Evolutionary conservation across 2,113 vertebrate species (phyloP), one percentile per base, ranked within the genome.

Genomic region (Colinus virginianus): DNA sequence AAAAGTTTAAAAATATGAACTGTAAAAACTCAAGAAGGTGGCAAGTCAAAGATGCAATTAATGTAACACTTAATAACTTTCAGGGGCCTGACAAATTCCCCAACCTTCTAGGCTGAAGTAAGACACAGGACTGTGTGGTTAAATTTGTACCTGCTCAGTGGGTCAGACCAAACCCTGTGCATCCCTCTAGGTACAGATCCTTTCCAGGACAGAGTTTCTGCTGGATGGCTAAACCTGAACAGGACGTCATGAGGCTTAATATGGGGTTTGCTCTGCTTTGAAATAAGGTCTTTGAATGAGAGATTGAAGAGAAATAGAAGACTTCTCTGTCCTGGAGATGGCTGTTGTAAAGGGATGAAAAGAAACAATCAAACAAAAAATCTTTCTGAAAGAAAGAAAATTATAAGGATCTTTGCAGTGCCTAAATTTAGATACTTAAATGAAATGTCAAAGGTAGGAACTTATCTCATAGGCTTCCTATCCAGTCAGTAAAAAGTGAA

Each of bases 1-100:
- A 53, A 92, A 90, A 89, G 63, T 84, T 87, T 46, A 92, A 82
- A 95, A 87, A 87, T 87, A 74, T 59, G 63, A 90, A 70, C 80
- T 67, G 63, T 26, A 91, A 91, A 78, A 92, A 18, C 67, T 91
- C 82, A 80, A 91, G 75, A 82, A 87, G 42, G 78, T 83, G 63
- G 66, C 81, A 94, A 87, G 63, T 85, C 82, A 91, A 94, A 77
- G 45, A 63, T 74, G 67, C 49, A 93, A 95, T 92, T 93, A 95
- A 85, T 53, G 14, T 74, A 89, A 79, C 63, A 92, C 53, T 84
- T 84, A 58, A 43, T 90, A 95, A 91, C 74, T 95, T 95, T 90
- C 89, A 46, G 82, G 94, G 21, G 17, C 19, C 64, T 51, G 46
- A 32, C 21, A 87, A 30, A 77, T 77, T 96, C 87, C 78, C 36